phyloP scores from a whole-genome alignment of 2,797 vertebrate species.

The Gymnothorax javanicus region DNA sequence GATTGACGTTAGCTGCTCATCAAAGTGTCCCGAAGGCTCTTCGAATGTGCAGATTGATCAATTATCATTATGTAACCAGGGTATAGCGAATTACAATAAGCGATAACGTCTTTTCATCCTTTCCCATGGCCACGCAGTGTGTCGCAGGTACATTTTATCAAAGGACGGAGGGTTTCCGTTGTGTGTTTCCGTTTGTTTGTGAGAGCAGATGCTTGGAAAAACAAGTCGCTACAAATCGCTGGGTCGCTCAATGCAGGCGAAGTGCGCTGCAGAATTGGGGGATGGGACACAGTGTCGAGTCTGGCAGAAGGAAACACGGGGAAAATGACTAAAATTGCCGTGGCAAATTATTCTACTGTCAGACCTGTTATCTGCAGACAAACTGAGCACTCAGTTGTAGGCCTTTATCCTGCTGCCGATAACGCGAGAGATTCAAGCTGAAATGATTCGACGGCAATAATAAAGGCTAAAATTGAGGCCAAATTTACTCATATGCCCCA shows the following conservation, averaged over 20 bases:
- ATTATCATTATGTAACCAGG: slow-evolving; percentile 3
- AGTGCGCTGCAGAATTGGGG: slow-evolving; percentile 40
- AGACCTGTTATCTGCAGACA: neutral
- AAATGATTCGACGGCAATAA: neutral
- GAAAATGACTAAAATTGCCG: slow-evolving; percentile 4
- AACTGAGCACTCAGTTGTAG: neutral
- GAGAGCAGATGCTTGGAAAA: neutral
- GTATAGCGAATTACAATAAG: neutral
- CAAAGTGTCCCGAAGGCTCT: neutral
- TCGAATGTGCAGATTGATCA: neutral
- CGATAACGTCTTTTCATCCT: neutral
- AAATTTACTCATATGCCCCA: neutral
- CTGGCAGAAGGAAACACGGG: neutral
- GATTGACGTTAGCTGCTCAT: neutral
- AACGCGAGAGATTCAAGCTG: neutral
- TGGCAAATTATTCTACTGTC: neutral
- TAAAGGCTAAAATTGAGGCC: neutral
- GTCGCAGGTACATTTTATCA: neutral
- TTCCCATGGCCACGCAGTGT: neutral
- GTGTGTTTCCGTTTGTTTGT: slow-evolving; percentile 3
- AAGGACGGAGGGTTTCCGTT: slow-evolving; percentile 1
- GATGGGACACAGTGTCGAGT: slow-evolving; percentile 30
- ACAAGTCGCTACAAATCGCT: slow-evolving; percentile 9
- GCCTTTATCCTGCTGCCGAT: neutral
- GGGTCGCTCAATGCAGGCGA: slow-evolving; percentile 18